phyloP scores from a whole-genome alignment of 2,888 invertebrate species.

The Ornithoptera alexandrae region DNA sequence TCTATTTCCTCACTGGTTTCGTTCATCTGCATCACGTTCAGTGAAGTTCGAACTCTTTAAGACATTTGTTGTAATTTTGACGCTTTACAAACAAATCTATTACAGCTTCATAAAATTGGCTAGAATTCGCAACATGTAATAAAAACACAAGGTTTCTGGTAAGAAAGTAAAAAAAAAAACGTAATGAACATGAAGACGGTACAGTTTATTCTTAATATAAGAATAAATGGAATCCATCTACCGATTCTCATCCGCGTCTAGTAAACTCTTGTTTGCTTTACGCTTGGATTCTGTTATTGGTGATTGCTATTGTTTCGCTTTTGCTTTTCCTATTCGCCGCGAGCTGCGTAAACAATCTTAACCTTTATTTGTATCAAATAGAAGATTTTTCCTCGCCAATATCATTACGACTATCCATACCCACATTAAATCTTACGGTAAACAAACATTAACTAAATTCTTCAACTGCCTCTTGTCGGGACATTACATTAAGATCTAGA shows the following conservation, averaged over 20 bases:
- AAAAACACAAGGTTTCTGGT: too few species aligned
- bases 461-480: too few species aligned
- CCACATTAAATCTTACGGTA: too few species aligned
- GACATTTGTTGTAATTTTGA: too few species aligned
- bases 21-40: too few species aligned
- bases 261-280: constrained; percentile 37
- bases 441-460: too few species aligned
- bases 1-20: too few species aligned
- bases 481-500: too few species aligned
- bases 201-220: constrained; percentile 11
- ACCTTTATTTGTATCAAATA: constrained; percentile 19
- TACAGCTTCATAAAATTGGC: too few species aligned
- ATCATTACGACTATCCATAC: neutral
- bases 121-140: too few species aligned
- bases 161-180: neutral
- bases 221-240: constrained; percentile 28
- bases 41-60: too few species aligned
- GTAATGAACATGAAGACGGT: constrained; percentile 4
- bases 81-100: too few species aligned
- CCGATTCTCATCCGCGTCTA: constrained; percentile 27
- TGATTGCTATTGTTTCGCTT: constrained; percentile 30
- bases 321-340: constrained; percentile 25
- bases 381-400: constrained; percentile 10
- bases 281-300: constrained; percentile 35
- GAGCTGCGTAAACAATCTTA: constrained; percentile 25